Base-by-base conservation (phyloP, 2,888 invertebrate genomes). In the Mythimna lalbum region DNA sequence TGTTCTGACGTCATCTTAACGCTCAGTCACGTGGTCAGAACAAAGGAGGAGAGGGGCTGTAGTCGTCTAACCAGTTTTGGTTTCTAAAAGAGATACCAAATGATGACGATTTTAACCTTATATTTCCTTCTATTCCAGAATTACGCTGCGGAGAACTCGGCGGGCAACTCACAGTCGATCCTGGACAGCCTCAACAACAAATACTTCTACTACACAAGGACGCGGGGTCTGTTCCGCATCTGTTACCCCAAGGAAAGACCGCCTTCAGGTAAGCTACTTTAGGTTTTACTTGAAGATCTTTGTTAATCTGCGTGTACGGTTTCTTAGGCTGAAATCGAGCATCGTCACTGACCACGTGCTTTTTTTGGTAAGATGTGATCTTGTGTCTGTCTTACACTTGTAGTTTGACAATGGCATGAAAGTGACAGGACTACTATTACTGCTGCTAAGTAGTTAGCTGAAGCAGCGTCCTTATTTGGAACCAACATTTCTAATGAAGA, bases 171-270 rank as follows among this genome's bases (percentile, higher is more conserved):
- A 77, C 94, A 94, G 81, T 96, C 97, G 50, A 95, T 98, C 84
- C 93, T 98, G 86, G 98, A 98, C 88, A 97, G 97, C 88, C 97
- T 99, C 93, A 98, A 98, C 93, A 95, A 90, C 90, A 98, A 99
- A 95, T 98, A 98, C 91, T 98, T 97, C 91, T 99, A 98, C 95
- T 99, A 97, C 95, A 98, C 99, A 78, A 97, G 99, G 93, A 99
- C 99, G 92, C 97, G 98, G 92, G 99, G 99, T 82, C 97, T 99
- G 69, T 99, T 99, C 96, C 97, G 99, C 93, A 97, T 98, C 93
- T 99, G 99, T 93, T 99, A 99, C 94, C 99, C 99, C 52, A 98
- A 98, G 93, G 98, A 98, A 88, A 96, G 98, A 78, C 99, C 99
- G 76, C 98, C 98, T 61, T 97, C 97, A 91, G 98, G 98, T 98